Conservation (phyloP, 2,888 invertebrate species). For the Trachelus stipa region DNA sequence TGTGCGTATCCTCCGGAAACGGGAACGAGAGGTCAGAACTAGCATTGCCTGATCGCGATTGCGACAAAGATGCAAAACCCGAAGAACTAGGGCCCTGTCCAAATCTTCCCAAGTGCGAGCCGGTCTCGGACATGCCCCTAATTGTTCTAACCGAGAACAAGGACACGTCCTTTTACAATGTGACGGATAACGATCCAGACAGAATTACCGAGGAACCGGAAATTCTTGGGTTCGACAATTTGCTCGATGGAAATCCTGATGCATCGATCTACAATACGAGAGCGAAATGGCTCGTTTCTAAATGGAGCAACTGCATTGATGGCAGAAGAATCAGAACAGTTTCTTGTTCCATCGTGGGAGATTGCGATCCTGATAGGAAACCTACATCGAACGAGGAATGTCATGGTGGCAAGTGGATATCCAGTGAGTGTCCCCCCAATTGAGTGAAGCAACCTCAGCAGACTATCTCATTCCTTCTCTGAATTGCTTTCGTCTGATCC, state of each 20-base stretch:
- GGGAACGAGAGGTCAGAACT: slow-evolving; percentile 76
- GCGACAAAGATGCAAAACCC: slow-evolving; percentile 76
- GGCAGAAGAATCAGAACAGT: slow-evolving; percentile 54
- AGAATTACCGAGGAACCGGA: slow-evolving; percentile 53
- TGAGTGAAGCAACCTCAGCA: no score
- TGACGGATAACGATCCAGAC: slow-evolving; percentile 48
- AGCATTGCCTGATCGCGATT: slow-evolving; percentile 80
- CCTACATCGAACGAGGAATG: slow-evolving; percentile 51
- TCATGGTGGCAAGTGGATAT: slow-evolving; percentile 53
- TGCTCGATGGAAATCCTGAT: slow-evolving; percentile 55
- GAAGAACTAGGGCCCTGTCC: slow-evolving; percentile 76
- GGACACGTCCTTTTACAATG: slow-evolving; percentile 54
- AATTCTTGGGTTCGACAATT: slow-evolving; percentile 60
- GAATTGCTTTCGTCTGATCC: no score
- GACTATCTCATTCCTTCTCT: no score
- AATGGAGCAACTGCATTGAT: slow-evolving; percentile 53
- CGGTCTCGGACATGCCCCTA: slow-evolving; percentile 50
- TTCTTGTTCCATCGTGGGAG: slow-evolving; percentile 49
- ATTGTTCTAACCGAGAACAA: slow-evolving; percentile 54
- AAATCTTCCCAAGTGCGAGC: slow-evolving; percentile 67
- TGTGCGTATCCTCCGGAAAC: slow-evolving; percentile 72
- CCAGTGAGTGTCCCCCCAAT: slow-evolving; percentile 39
- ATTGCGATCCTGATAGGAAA: slow-evolving; percentile 50
- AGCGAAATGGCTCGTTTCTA: slow-evolving; percentile 56
- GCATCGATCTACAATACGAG: slow-evolving; percentile 56